Evolutionary conservation across 2,113 vertebrate species (phyloP), one percentile per base, ranked within the genome.

Genomic region (Anguilla rostrata): DNA sequence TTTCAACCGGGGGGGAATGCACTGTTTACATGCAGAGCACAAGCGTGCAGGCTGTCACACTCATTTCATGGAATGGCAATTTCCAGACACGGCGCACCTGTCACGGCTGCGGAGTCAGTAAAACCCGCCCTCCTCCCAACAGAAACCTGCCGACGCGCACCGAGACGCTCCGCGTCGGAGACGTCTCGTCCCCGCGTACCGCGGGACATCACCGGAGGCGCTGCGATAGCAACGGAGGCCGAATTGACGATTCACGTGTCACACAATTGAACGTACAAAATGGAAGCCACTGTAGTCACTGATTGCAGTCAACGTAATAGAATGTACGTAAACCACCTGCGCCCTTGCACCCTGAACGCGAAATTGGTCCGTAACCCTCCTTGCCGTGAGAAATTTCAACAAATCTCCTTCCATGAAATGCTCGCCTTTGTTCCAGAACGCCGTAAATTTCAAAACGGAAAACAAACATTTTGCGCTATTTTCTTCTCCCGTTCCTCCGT

Each of bases 391-490:
- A n/a, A n/a, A n/a, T n/a, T n/a, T n/a, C n/a, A n/a, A n/a, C n/a
- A n/a, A n/a, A n/a, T n/a, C n/a, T n/a, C n/a, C n/a, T n/a, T n/a
- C n/a, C n/a, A n/a, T n/a, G n/a, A n/a, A n/a, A n/a, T n/a, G n/a
- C n/a, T n/a, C n/a, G n/a, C n/a, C n/a, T n/a, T n/a, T n/a, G n/a
- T n/a, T n/a, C n/a, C n/a, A n/a, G n/a, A n/a, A n/a, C 86, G 89
- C 83, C 78, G 80, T 40, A 78, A 85, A 78, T 60, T n/a, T n/a
- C n/a, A n/a, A n/a, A n/a, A n/a, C n/a, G n/a, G n/a, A n/a, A n/a
- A n/a, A n/a, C n/a, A n/a, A n/a, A 90, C 90, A 86, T 90, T 81
- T 90, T 81, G 86, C 85, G 80, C 34, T 34, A 1, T 34, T 34
- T 63, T 66, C n/a, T 26, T 81, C 39, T 39, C 85, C 34, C 9